Evolutionary conservation across 2,113 vertebrate species (phyloP).

Genomic region (Peucedramus taeniatus): DNA sequence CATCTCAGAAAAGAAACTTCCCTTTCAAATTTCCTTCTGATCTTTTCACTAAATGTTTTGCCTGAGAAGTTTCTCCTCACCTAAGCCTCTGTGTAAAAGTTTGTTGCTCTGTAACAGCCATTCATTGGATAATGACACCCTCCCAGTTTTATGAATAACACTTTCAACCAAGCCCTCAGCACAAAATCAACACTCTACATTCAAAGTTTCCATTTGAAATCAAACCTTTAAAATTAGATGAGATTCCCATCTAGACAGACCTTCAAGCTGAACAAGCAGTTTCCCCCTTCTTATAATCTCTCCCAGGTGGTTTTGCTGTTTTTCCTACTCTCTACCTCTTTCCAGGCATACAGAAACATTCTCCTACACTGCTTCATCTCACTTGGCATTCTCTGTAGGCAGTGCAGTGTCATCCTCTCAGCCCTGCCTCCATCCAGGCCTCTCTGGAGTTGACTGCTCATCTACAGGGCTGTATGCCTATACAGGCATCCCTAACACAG

Average conservation of each 20-base stretch:
- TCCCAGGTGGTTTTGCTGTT: not conserved
- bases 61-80: not conserved
- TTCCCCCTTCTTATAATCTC: not conserved
- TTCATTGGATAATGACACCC: not conserved
- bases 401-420: fast-evolving
- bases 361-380: not conserved
- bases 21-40: not conserved
- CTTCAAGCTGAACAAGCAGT: not conserved
- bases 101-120: not conserved
- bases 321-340: not conserved
- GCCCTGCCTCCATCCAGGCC: not conserved
- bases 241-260: not conserved
- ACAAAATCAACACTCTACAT: not conserved
- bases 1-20: not conserved
- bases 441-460: not conserved
- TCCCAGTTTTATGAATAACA: not conserved
- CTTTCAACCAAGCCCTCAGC: not conserved
- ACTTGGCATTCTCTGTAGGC: not conserved
- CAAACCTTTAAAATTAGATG: not conserved
- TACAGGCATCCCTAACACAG: not conserved
- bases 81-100: not conserved
- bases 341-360: not conserved
- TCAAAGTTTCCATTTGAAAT: not conserved
- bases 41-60: fast-evolving
- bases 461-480: not conserved